These are phyloP conservation scores for Lutjanus campechanus DNA, from an alignment of 2,797 vertebrate species.

Conservation along the genomic window DNA sequence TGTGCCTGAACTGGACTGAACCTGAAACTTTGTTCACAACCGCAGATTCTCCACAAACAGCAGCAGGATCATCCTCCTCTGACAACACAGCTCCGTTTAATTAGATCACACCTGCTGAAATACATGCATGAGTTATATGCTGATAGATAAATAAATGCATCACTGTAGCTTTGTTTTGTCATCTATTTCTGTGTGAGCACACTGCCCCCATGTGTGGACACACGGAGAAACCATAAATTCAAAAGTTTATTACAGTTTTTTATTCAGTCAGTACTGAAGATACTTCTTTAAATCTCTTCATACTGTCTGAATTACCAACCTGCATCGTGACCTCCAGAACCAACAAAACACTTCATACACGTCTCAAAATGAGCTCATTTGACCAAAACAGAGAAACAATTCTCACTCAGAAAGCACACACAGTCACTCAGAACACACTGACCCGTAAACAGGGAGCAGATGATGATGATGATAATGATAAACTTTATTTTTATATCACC, in stretches of 20 bases:
- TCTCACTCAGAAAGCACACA: no score
- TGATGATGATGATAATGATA: no score
- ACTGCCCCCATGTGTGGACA: conserved; percentile 71
- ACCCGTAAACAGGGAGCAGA: no score
- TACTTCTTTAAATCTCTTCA: no score
- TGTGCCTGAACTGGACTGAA: conserved; percentile 16
- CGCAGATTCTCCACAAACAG: neutral
- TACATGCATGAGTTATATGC: neutral
- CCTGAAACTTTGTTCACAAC: neutral
- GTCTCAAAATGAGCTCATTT: no score
- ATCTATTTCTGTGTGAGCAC: conserved; percentile 11
- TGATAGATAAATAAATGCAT: neutral
- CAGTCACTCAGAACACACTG: no score
- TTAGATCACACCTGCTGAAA: neutral
- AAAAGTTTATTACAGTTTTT: neutral
- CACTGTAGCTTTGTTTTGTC: neutral
- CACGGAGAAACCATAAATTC: neutral
- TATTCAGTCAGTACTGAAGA: neutral
- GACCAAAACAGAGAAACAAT: no score
- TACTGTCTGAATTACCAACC: no score
- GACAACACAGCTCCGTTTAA: no score
- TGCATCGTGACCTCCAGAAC: no score
- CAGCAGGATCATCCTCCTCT: neutral
- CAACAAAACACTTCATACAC: no score
- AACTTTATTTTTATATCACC: no score